Evolutionary conservation across 2,113 vertebrate genomes (phyloP), one percentile per base, ranked within the genome.

Genomic region (Martes martes): DNA sequence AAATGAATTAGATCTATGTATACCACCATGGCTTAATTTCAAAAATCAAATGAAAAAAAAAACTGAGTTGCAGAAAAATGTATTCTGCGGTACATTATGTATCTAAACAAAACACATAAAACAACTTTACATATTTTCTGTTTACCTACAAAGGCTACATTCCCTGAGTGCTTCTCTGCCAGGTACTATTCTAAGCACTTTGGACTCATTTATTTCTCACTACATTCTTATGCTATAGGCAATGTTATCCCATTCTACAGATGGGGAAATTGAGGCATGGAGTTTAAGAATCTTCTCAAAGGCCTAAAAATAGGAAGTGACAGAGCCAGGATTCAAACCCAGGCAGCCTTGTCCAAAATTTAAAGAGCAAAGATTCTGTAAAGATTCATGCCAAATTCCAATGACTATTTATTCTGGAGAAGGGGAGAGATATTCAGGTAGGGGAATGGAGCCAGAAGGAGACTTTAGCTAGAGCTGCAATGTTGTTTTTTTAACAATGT

Each of bases 21-120:
- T 36, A 82, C 31, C 23, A 33, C 39, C 26, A 78, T 69, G 42
- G 28, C 45, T 73, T 79, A 18, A 63, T 84, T 83, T 92, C 26
- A 92, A 92, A 95, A 97, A 42, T 47, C 57, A 89, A 95, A 85
- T 57, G 87, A 90, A 92, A 76, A 52, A 52, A 39, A 88, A 94
- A 50, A 83, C n/a, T 71, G 91, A 57, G 79, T 21, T 92, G 82
- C 26, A 52, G 39, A 89, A 74, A 93, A 89, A 80, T 39, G 26
- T 88, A 81, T 39, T 81, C 42, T 89, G n/a, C 1, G 69, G 55
- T 76, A 61, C 36, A 57, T 69, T 83, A 80, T 24, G 61, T 47
- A 89, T 23, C 16, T 92, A 95, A 94, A 89, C 42, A 42, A 86
- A 94, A 86, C 9, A 84, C 55, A 84, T 79, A 81, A 94, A 88